Percentiles rank a stretch among this genome's conserved stretches.
phyloP scores from a whole-genome alignment of 1,140 invertebrate genomes.

The Drosophila gunungcola region DNA sequence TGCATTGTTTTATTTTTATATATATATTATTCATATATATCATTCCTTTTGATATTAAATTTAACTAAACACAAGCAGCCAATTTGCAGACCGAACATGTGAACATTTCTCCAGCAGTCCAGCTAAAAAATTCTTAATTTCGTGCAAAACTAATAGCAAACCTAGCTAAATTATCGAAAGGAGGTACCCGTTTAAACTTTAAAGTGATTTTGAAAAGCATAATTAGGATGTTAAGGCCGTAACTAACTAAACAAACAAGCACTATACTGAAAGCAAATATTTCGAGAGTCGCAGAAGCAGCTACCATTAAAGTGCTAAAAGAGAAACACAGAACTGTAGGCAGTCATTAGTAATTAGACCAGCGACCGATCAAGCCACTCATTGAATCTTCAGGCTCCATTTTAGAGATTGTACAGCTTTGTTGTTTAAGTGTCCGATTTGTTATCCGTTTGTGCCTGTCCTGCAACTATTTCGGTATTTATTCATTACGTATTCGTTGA shows the following conservation, averaged over 20 bases:
- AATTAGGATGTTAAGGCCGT: slow-evolving; percentile 61
- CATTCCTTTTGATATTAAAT: slow-evolving; percentile 85
- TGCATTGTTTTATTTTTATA: slow-evolving; percentile 82
- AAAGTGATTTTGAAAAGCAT: slow-evolving; percentile 67
- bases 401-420: slow-evolving; percentile 59
- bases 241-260: slow-evolving; percentile 27
- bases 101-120: slow-evolving; percentile 27
- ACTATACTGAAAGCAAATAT: slow-evolving; percentile 54
- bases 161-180: slow-evolving; percentile 60
- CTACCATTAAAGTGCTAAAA: slow-evolving; percentile 49
- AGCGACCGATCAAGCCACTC: slow-evolving; percentile 30
- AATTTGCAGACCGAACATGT: slow-evolving; percentile 50
- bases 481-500: slow-evolving; percentile 32
- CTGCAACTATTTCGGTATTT: slow-evolving; percentile 50
- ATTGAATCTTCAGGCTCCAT: slow-evolving; percentile 29
- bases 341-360: slow-evolving; percentile 46
- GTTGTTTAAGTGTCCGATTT: slow-evolving; percentile 56
- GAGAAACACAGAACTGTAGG: slow-evolving; percentile 30
- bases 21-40: slow-evolving; percentile 75
- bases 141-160: slow-evolving; percentile 43
- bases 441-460: slow-evolving; percentile 64
- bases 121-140: slow-evolving; percentile 41
- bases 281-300: slow-evolving; percentile 20
- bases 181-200: slow-evolving; percentile 49
- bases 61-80: slow-evolving; percentile 52